Conservation (phyloP, 2,888 invertebrate species). For the Dynastes maya region DNA sequence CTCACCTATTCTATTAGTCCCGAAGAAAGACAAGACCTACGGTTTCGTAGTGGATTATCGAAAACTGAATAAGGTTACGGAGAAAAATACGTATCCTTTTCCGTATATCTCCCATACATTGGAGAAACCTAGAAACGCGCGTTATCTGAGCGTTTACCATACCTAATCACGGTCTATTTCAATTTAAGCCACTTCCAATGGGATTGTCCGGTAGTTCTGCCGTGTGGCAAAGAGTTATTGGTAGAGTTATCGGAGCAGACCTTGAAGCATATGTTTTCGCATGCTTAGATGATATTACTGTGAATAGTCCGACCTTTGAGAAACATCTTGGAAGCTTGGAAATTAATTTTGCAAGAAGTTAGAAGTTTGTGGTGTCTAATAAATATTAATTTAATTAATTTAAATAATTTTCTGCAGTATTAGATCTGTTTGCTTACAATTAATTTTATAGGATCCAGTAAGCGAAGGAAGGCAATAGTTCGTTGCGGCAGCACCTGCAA, state of each 20-base stretch:
- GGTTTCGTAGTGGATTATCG: slow-evolving; percentile 53
- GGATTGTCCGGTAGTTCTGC: slow-evolving; percentile 60
- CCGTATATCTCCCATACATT: slow-evolving; percentile 54
- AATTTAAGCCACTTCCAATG: slow-evolving; percentile 62
- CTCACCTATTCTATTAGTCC: slow-evolving; percentile 49
- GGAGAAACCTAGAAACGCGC: slow-evolving; percentile 58
- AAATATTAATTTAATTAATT: too few relatives aligned
- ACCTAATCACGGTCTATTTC: slow-evolving; percentile 59
- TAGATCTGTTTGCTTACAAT: too few relatives aligned
- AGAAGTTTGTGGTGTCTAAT: too few relatives aligned
- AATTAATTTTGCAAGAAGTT: not conserved
- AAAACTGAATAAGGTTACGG: slow-evolving; percentile 50
- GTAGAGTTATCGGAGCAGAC: slow-evolving; percentile 57
- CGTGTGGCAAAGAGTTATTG: slow-evolving; percentile 60
- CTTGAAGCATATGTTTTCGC: slow-evolving; percentile 54
- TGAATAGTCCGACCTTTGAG: slow-evolving; percentile 40
- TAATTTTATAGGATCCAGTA: too few relatives aligned
- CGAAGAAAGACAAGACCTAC: slow-evolving; percentile 46
- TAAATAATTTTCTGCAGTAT: too few relatives aligned
- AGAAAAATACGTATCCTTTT: slow-evolving; percentile 49
- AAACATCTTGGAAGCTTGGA: slow-evolving; percentile 49
- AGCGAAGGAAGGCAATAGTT: too few relatives aligned
- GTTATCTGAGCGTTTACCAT: slow-evolving; percentile 61
- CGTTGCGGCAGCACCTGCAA: too few relatives aligned
- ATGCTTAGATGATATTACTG: slow-evolving; percentile 51